Percentiles rank a stretch among this genome's conserved stretches.
Conservation (phyloP, 2,113 vertebrate species). For the Choloepus hoffmanni region DNA sequence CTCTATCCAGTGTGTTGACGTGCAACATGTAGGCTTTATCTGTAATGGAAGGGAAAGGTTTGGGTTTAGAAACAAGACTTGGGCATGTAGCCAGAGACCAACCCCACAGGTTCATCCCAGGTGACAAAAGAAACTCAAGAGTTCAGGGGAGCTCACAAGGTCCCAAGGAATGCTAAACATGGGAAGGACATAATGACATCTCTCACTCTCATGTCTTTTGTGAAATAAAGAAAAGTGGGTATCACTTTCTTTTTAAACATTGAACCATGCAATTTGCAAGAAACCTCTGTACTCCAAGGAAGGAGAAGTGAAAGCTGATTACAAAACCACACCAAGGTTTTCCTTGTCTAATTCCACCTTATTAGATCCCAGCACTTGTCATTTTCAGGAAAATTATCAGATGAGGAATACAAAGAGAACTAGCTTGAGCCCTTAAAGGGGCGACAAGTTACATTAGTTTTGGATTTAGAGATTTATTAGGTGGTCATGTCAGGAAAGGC, state of each 20-base stretch:
- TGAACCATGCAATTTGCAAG: neutral
- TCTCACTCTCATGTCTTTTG: neutral
- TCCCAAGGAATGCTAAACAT: neutral
- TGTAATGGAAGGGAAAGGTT: conserved; percentile 65
- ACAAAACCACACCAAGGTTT: neutral
- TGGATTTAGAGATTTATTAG: neutral
- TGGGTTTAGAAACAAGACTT: neutral
- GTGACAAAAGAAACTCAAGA: neutral
- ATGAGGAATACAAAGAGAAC: neutral
- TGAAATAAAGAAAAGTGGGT: neutral
- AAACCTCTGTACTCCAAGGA: neutral
- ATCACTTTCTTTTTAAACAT: neutral
- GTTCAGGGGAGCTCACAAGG: neutral
- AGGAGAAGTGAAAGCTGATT: neutral
- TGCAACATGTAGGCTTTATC: conserved; percentile 91
- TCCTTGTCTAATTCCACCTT: neutral
- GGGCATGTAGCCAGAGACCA: neutral
- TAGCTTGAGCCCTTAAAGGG: neutral
- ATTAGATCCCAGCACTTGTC: neutral
- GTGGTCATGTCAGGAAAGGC: neutral
- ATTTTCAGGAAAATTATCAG: neutral
- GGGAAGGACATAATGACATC: neutral
- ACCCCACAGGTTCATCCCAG: neutral
- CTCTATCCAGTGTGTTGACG: conserved; percentile 87
- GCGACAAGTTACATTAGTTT: neutral